Evolutionary conservation across 2,113 vertebrate species (phyloP), one percentile per base, ranked within the genome.

Genomic region (Pseudopipra pipra): DNA sequence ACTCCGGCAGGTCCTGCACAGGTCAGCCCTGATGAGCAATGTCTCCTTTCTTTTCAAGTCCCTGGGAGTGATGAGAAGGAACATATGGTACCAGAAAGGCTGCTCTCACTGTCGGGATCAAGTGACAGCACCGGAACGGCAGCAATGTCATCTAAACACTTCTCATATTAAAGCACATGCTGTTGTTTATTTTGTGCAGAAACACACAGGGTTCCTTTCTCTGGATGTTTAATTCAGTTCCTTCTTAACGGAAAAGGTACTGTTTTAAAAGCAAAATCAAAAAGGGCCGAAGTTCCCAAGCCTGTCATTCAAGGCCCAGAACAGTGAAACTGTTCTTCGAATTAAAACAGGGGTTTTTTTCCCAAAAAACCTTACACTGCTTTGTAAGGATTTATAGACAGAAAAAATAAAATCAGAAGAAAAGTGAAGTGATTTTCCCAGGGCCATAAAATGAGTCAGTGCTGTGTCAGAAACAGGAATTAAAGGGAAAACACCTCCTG

Each of bases 361-460:
- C 5, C 5, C 6, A 3, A 4, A 4, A 68, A 63, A 31, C 2
- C 16, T 74, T n/a, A 39, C 1, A 37, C 11, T 33, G 24, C 35
- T 91, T 94, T 47, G 76, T 51, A 59, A 46, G 30, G 43, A 80
- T 56, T 33, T 75, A 61, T 0, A 92, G 37, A 49, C 22, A 89
- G 21, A 14, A 27, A 73, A 89, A 75, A 83, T 44, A 77, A 84
- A 58, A 21, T 35, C 7, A 25, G 46, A 20, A 94, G 41, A 79
- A 87, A 67, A 81, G 67, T 30, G 15, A 80, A 85, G n/a, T 41
- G 21, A 88, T 63, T 86, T 95, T 89, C 16, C 39, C 51, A 89
- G 30, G 59, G 30, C 41, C 55, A 76, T 35, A 39, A 66, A 67
- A 30, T 9, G 68, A 86, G 35, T 41, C 79, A 78, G 14, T 35